Percentiles rank a stretch among this genome's conserved stretches.
Conservation (phyloP, 1,140 invertebrate species). For the Pollicipes pollicipes region DNA sequence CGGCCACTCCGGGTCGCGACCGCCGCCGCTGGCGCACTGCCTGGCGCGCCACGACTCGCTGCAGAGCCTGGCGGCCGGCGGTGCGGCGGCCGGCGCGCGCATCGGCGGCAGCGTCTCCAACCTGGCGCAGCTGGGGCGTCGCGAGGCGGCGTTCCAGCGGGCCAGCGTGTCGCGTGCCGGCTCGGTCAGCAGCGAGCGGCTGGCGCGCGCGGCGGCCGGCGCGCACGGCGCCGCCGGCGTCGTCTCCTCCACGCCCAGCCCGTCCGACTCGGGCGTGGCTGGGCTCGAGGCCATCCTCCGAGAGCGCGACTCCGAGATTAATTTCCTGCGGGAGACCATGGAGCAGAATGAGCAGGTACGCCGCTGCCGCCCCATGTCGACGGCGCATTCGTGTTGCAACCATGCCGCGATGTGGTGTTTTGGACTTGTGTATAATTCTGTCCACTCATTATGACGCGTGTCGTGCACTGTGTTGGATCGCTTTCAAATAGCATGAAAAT, state of each 20-base stretch:
- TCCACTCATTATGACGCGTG: neutral
- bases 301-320: constrained; percentile 52
- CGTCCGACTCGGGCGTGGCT: constrained; percentile 59
- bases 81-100: neutral
- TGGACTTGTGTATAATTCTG: too few species aligned
- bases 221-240: neutral
- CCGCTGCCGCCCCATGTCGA: too few species aligned
- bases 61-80: neutral
- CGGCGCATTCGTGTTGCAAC: too few species aligned
- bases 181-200: neutral
- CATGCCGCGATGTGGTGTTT: too few species aligned
- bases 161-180: neutral
- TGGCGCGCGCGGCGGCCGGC: neutral
- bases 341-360: constrained; percentile 61
- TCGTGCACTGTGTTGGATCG: neutral
- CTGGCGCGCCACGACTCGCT: constrained; percentile 5
- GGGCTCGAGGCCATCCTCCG: constrained; percentile 53
- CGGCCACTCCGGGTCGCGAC: too few species aligned
- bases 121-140: neutral
- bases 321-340: constrained; percentile 51
- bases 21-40: neutral
- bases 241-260: constrained; percentile 53
- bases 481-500: neutral
- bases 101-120: neutral
- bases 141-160: neutral